Conservation (phyloP, 2,888 invertebrate genomes). For the Polia nebulosa region DNA sequence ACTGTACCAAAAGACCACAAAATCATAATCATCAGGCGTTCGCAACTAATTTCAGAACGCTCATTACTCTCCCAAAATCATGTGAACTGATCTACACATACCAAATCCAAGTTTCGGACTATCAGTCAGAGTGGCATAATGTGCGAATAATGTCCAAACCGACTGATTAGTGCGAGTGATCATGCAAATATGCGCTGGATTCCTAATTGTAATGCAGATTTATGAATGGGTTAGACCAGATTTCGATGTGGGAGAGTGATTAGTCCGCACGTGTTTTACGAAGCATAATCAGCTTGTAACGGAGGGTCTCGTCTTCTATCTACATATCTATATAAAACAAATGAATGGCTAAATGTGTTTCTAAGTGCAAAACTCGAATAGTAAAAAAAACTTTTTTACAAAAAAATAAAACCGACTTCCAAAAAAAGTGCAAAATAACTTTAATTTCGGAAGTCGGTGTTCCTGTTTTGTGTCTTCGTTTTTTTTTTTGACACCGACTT, state of each 20-base stretch:
- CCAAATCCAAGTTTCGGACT: conserved; percentile 57
- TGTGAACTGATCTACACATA: conserved; percentile 48
- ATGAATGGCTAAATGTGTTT: background rate
- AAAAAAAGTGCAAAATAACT: too few species aligned
- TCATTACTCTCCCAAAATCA: conserved; percentile 51
- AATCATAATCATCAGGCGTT: conserved; percentile 9
- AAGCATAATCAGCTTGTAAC: background rate
- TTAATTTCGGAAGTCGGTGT: too few species aligned
- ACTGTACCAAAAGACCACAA: conserved; percentile 19
- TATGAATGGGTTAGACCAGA: conserved; percentile 53
- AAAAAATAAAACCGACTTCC: too few species aligned
- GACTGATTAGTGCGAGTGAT: conserved; percentile 71
- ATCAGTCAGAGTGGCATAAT: conserved; percentile 62
- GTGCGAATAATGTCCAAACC: conserved; percentile 60
- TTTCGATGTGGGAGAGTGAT: conserved; percentile 43
- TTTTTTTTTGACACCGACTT: too few species aligned
- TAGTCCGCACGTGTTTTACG: conserved; percentile 29
- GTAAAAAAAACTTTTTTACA: too few species aligned
- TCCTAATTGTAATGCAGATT: conserved; percentile 68
- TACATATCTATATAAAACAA: too few species aligned
- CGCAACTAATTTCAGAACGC: conserved; percentile 37
- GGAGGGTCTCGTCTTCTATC: background rate
- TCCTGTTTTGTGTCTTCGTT: too few species aligned
- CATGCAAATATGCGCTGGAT: conserved; percentile 70
- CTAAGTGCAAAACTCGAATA: too few species aligned